Conservation (phyloP, 2,888 invertebrate species). For the Dastarcus helophoroides region DNA sequence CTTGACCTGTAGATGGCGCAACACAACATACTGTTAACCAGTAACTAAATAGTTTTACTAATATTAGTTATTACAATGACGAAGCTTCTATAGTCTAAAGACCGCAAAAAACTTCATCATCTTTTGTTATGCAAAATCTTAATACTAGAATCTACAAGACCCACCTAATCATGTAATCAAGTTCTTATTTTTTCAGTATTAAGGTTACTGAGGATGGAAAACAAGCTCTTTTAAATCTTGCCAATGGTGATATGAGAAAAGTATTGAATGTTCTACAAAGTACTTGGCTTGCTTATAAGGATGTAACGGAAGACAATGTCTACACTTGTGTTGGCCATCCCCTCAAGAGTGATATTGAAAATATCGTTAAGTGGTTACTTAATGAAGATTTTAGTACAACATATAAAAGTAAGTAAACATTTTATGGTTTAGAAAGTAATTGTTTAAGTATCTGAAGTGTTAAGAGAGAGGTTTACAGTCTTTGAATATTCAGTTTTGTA, state of each 20-base stretch:
- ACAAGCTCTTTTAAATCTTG: conserved; percentile 75
- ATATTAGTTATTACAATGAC: too few relatives aligned
- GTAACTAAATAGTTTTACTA: too few relatives aligned
- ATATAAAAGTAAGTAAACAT: conserved; percentile 62
- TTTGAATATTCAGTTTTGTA: conserved; percentile 4
- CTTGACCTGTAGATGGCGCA: too few relatives aligned
- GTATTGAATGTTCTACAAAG: conserved; percentile 95
- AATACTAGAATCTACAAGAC: neutral
- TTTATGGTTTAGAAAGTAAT: conserved; percentile 1
- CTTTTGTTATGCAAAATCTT: neutral
- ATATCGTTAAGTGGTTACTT: conserved; percentile 76
- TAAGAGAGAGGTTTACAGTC: too few relatives aligned
- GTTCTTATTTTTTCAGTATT: conserved; percentile 50
- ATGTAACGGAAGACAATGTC: conserved; percentile 80
- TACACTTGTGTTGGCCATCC: conserved; percentile 98
- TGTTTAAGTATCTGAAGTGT: too few relatives aligned
- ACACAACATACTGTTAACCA: too few relatives aligned
- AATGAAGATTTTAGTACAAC: conserved; percentile 64
- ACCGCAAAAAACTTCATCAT: neutral
- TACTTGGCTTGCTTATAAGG: conserved; percentile 84
- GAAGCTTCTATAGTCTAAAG: too few relatives aligned
- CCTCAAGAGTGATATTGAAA: conserved; percentile 74
- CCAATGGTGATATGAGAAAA: conserved; percentile 96
- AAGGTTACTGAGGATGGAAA: conserved; percentile 78
- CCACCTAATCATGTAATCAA: conserved; percentile 5